These are phyloP conservation scores for Struthio camelus DNA, from an alignment of 2,113 vertebrate genomes.

Conservation along the genomic window DNA sequence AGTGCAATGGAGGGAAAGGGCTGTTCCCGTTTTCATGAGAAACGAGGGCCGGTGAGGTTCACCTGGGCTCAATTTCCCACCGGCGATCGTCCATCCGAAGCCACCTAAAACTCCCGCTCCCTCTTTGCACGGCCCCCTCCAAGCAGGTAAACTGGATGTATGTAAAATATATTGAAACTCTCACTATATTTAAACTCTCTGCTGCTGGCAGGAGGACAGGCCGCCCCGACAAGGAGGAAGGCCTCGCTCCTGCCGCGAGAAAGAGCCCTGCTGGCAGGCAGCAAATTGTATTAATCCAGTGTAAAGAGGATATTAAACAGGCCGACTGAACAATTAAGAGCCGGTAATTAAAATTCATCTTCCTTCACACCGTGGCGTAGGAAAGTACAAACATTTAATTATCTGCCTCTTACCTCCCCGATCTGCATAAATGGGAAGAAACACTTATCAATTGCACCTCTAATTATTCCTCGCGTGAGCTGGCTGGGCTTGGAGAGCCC, in stretches of 20 bases:
- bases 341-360: conserved; percentile 83
- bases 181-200: too few relatives aligned
- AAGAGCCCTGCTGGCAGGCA: conserved; percentile 36
- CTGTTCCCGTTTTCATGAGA: neutral
- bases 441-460: conserved; percentile 47
- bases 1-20: too few relatives aligned
- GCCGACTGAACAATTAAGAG: conserved; percentile 77
- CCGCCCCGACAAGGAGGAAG: neutral
- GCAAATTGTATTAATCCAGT: conserved; percentile 18
- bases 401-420: conserved; percentile 74
- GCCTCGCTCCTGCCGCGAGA: neutral
- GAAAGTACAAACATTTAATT: conserved; percentile 81
- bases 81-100: neutral
- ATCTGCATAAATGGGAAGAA: conserved; percentile 77
- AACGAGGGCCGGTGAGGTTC: neutral
- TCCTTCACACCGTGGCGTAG: conserved; percentile 53
- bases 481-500: neutral
- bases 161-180: too few relatives aligned
- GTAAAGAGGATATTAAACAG: conserved; percentile 71
- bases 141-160: too few relatives aligned
- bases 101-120: neutral
- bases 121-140: too few relatives aligned
- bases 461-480: conserved; percentile 45
- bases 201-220: too few relatives aligned
- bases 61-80: neutral